Base-by-base conservation (phyloP, 2,888 invertebrate genomes). In the Ormyrus rosae region DNA sequence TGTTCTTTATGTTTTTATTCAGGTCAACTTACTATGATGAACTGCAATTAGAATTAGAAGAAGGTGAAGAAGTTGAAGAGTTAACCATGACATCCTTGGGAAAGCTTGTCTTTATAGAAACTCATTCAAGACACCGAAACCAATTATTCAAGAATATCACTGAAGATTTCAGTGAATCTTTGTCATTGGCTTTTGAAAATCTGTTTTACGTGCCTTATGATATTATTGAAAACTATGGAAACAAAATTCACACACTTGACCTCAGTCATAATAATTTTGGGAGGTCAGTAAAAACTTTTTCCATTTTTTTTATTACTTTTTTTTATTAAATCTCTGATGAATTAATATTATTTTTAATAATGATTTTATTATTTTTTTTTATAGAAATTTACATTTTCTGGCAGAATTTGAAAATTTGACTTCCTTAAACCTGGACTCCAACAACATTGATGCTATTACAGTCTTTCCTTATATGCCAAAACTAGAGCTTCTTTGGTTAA, bases 371-470 rank as follows among this genome's bases (percentile, higher is more conserved):
- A 10, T 4, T 67, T 64, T 72, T 64, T 60, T 82, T 92, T 92
- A 67, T 90, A 96, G 96, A 74, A 95, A 95, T 89, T 91, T 97
- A 74, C 93, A 95, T 82, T 95, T 95, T 86, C 89, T 97, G 56
- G 92, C 93, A 4, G 93, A 94, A 86, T 96, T 97, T 90, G 94
- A 93, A 80, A 92, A 94, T 80, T 90, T 97, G 78, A 94, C 95
- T 9, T 95, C 96, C 0, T 90, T 97, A 11, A 96, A 97, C 84
- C 92, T 96, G 84, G 97, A 97, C 90, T 94, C 95, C 85, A 97
- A 97, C 88, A 92, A 93, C 2, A 93, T 96, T 78, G 93, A 94
- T 50, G 94, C 95, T 63, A 93, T 93, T 72, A 94, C 95, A 55
- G 91, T 92, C 11, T 92, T 97, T 68, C 97, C 97, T 0, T 92